Base-by-base conservation (phyloP, 2,888 invertebrate species). In the Drosophila demipolita region DNA sequence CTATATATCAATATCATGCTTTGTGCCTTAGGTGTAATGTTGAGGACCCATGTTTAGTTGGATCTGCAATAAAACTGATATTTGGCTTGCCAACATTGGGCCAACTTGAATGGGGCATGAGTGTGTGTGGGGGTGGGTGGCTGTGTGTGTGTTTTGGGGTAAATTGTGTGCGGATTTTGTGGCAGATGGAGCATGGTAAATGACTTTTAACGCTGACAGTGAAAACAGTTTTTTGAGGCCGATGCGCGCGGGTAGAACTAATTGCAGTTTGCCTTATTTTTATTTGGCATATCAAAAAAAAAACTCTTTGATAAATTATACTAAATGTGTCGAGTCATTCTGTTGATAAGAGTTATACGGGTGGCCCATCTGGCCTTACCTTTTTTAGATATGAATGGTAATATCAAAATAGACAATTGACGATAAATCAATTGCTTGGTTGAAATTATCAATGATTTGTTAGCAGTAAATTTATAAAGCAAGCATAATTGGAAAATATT, bases 151-250 rank as follows among this genome's bases (percentile, higher is more conserved):
- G 15, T 45, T 20, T 45, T 20, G 17, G n/a, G 23, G 17, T 15
- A 17, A 33, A 26, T 7, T 54, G n/a, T 36, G 26, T 23, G 17
- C 17, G 23, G 23, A 55, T n/a, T 55, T 55, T 12, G 11, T 29
- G 36, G 35, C 38, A 26, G 15, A 33, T 54, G 55, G 52, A 45
- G 53, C 35, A 12, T 69, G 55, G 66, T 60, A 78, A 79, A 79
- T 67, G 80, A 74, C 78, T 79, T 82, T 79, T 69, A 78, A 79
- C 82, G 82, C 73, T 81, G 67, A 78, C 74, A 73, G 65, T 78
- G 82, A 66, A 77, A 81, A 71, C 72, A 23, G 50, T 36, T 32
- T 36, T 23, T 38, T n/a, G 55, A 32, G 63, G 50, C 80, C 66
- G 58, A 57, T 73, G 63, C 20, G 63, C 58, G 17, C 49, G 17